These are phyloP conservation scores for Dromiciops gliroides DNA, from an alignment of 2,113 vertebrate genomes.

Conservation along the genomic window DNA sequence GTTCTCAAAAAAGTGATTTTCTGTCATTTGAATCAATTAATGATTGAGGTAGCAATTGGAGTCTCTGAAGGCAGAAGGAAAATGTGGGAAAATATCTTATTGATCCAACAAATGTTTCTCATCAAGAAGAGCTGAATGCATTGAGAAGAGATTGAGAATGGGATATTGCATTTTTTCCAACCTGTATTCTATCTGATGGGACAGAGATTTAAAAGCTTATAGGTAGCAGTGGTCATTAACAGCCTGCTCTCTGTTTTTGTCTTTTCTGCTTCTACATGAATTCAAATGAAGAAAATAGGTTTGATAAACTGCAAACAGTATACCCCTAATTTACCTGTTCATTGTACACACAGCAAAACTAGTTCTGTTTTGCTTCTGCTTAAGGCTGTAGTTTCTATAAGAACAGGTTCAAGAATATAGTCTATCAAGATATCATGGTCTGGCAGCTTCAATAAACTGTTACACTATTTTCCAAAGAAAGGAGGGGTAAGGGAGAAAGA, in stretches of 20 bases:
- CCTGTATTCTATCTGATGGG: conserved; percentile 33
- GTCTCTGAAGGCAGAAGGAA: conserved; percentile 70
- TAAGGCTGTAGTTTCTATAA: conserved; percentile 73
- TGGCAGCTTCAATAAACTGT: conserved; percentile 24
- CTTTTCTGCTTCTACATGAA: conserved; percentile 1
- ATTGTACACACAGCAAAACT: not conserved
- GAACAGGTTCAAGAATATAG: conserved; percentile 34
- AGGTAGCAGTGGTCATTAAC: conserved; percentile 52
- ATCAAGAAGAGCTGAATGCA: conserved; percentile 70
- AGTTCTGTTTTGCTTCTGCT: not conserved
- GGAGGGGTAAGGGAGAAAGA: conserved; percentile 14
- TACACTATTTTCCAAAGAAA: conserved; percentile 42
- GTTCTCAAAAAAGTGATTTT: conserved; percentile 25
- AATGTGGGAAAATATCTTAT: conserved; percentile 80
- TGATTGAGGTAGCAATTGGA: conserved; percentile 68
- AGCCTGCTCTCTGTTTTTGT: conserved; percentile 39
- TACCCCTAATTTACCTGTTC: conserved; percentile 35
- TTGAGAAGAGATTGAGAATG: conserved; percentile 62
- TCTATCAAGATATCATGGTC: conserved; percentile 44
- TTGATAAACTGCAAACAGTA: conserved; percentile 51
- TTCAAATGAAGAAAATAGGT: conserved; percentile 40
- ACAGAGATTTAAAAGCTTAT: conserved; percentile 60
- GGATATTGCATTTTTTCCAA: conserved; percentile 56
- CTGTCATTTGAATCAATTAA: conserved; percentile 79
- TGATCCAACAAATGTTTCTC: conserved; percentile 74